Conservation (phyloP, 2,888 invertebrate species). For the Acleris emargana region DNA sequence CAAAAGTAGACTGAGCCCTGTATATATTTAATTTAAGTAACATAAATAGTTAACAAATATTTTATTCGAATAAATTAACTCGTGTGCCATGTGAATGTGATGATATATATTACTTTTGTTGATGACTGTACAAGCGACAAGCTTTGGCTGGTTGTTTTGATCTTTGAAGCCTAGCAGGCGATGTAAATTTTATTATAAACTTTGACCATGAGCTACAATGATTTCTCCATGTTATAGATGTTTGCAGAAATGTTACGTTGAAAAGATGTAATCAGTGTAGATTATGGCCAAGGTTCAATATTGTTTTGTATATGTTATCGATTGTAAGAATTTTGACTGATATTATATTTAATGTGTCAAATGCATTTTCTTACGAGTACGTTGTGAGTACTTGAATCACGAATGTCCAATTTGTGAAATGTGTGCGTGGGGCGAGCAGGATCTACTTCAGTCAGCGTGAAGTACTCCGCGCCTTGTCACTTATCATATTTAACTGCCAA, state of each 20-base stretch:
- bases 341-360: conserved; percentile 33
- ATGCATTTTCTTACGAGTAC: conserved; percentile 19
- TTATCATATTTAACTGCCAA: no score
- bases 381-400: conserved; percentile 25
- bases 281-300: neutral
- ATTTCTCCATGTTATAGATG: neutral
- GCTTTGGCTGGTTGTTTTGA: conserved; percentile 24
- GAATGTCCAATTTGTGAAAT: neutral
- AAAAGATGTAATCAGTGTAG: neutral
- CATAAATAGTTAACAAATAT: conserved; percentile 29
- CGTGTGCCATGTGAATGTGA: conserved; percentile 36
- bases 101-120: conserved; percentile 26
- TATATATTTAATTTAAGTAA: conserved; percentile 35
- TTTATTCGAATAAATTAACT: conserved; percentile 28
- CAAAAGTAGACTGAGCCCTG: conserved; percentile 33
- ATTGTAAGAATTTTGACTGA: conserved; percentile 38
- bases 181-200: conserved; percentile 25
- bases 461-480: no score
- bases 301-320: conserved; percentile 33
- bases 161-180: conserved; percentile 17
- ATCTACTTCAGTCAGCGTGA: no score
- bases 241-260: neutral
- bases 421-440: no score
- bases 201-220: neutral
- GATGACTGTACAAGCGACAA: conserved; percentile 20